Conservation (phyloP, 2,797 vertebrate species). For the Pseudomugil tenellus region DNA sequence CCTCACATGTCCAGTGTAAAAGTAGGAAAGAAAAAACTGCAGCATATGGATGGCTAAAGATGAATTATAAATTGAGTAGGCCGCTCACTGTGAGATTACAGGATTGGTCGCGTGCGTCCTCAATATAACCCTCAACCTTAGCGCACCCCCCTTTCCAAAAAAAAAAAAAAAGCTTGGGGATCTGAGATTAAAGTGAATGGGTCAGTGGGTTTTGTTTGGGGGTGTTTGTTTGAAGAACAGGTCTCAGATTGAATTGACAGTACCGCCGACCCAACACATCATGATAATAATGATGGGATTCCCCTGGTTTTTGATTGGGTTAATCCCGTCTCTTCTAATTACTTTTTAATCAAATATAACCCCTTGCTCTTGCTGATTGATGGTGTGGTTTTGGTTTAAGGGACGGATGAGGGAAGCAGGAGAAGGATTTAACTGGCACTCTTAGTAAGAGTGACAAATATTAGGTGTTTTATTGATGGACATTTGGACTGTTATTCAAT, state of each 20-base stretch:
- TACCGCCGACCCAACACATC: conserved; percentile 24
- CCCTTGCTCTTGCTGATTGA: conserved; percentile 43
- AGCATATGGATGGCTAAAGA: conserved; percentile 68
- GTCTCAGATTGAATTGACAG: conserved; percentile 53
- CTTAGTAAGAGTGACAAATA: conserved; percentile 19
- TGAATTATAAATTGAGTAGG: conserved; percentile 68
- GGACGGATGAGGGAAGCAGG: background rate
- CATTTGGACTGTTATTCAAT: background rate
- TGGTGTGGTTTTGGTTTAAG: conserved; percentile 14
- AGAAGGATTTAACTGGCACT: background rate
- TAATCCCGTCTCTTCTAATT: conserved; percentile 60
- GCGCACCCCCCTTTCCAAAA: no score
- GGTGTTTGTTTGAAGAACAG: conserved; percentile 26
- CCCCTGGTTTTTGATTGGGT: conserved; percentile 60
- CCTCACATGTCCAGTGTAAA: conserved; percentile 28
- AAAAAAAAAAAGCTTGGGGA: conserved; percentile 34
- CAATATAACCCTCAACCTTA: conserved; percentile 45
- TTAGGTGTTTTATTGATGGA: conserved; percentile 14
- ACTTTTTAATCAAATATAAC: conserved; percentile 55
- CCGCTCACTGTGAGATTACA: conserved; percentile 66
- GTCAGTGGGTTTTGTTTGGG: conserved; percentile 51
- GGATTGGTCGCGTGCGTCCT: conserved; percentile 42
- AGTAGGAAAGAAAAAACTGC: conserved; percentile 19
- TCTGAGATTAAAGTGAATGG: conserved; percentile 64
- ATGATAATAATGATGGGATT: conserved; percentile 73